Evolutionary conservation across 1,140 invertebrate genomes (phyloP).

Genomic region (Papilio aristodemus): DNA sequence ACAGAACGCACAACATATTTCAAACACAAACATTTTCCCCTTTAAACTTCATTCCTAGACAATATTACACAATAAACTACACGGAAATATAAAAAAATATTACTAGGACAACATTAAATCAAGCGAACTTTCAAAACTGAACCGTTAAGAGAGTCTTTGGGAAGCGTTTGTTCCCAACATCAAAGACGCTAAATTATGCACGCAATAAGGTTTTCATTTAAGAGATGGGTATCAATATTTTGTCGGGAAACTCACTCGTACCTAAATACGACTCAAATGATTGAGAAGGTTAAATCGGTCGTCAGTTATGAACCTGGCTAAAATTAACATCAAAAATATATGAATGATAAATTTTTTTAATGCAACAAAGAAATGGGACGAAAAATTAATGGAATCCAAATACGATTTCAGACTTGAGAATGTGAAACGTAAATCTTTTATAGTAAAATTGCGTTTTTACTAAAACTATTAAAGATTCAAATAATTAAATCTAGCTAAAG

Average conservation of each 20-base stretch:
- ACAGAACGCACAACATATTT: background rate
- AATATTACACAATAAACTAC: background rate
- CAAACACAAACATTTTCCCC: slow-evolving; percentile 1
- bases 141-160: slow-evolving; percentile 1
- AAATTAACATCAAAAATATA: slow-evolving; percentile 1
- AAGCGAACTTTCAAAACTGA: background rate
- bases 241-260: background rate
- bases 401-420: no score
- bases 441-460: no score
- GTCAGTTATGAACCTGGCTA: background rate
- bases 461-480: no score
- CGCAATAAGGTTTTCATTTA: slow-evolving; percentile 1
- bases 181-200: slow-evolving; percentile 16
- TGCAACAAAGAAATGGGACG: background rate
- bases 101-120: slow-evolving; percentile 14
- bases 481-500: no score
- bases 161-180: background rate
- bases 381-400: background rate
- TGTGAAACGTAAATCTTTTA: no score
- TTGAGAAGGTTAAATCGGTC: slow-evolving; percentile 2
- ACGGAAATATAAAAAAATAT: background rate
- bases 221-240: slow-evolving; percentile 12
- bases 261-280: background rate
- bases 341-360: background rate
- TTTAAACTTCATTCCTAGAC: background rate